A percentile compares a stretch with the other conserved stretches of the same genome.
Conservation (phyloP, 1,140 invertebrate genomes). For the Neuroterus valhalla region DNA sequence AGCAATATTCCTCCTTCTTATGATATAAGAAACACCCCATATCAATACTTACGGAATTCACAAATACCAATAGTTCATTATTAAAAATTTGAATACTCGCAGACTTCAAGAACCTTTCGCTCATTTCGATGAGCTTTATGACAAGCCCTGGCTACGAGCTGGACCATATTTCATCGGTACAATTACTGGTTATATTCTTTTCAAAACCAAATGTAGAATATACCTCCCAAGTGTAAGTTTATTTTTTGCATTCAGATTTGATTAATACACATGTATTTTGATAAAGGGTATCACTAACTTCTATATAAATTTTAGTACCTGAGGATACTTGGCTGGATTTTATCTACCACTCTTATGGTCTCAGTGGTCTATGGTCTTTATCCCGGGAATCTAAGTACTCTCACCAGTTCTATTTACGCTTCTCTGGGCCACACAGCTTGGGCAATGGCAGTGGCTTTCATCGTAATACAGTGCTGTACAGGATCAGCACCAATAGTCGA, state of each 20-base stretch:
- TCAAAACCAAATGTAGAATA: constrained; percentile 81
- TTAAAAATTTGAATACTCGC: constrained; percentile 38
- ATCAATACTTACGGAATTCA: too few relatives aligned
- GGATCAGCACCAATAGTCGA: constrained; percentile 85
- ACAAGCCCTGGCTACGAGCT: constrained; percentile 89
- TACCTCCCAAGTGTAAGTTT: constrained; percentile 77
- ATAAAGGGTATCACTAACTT: neutral
- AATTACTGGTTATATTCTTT: constrained; percentile 83
- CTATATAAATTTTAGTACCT: constrained; percentile 48
- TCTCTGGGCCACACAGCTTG: constrained; percentile 82
- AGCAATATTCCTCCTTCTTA: too few relatives aligned
- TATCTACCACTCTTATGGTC: constrained; percentile 77
- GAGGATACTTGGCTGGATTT: constrained; percentile 77
- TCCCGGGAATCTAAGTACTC: constrained; percentile 80
- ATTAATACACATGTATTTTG: too few relatives aligned
- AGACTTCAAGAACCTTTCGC: constrained; percentile 86
- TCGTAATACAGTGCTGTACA: constrained; percentile 86
- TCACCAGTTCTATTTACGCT: constrained; percentile 78
- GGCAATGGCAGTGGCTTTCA: constrained; percentile 85
- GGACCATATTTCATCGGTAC: constrained; percentile 89
- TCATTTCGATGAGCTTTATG: constrained; percentile 88
- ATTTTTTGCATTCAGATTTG: neutral
- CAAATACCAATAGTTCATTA: neutral
- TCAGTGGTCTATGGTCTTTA: constrained; percentile 87
- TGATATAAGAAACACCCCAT: too few relatives aligned